Percentiles rank a stretch among this genome's conserved stretches.
phyloP scores from a whole-genome alignment of 2,888 invertebrate species.

The Strigamia maritima region DNA sequence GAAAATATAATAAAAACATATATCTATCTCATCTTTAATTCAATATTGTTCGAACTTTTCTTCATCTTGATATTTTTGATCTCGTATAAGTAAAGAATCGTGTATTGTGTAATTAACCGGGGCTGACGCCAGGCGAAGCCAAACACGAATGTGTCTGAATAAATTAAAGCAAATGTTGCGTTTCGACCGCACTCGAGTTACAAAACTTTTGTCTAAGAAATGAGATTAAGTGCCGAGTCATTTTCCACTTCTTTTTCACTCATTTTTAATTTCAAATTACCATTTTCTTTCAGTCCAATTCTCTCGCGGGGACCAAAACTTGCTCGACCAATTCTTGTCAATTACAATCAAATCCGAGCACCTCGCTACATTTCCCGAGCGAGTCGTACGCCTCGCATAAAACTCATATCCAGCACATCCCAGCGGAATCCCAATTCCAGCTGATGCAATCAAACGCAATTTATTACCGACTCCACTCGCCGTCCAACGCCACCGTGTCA shows the following conservation, averaged over 20 bases:
- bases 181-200: neutral
- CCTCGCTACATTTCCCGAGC: constrained; percentile 15
- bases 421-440: constrained; percentile 8
- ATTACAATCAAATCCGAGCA: constrained; percentile 15
- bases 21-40: no score
- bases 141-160: neutral
- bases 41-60: neutral
- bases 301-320: neutral
- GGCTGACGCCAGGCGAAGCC: neutral
- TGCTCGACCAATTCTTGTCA: constrained; percentile 15
- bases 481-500: neutral
- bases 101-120: neutral
- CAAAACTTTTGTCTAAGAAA: neutral
- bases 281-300: neutral
- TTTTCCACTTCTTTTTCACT: neutral
- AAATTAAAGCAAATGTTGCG: neutral
- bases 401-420: constrained; percentile 15
- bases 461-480: constrained; percentile 1
- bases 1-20: constrained; percentile 28
- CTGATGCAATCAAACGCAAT: constrained; percentile 15
- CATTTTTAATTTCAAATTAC: constrained; percentile 5
- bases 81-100: neutral
- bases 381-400: constrained; percentile 15
- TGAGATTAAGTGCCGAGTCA: constrained; percentile 1
- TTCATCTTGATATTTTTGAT: no score